These are phyloP conservation scores for Caenorhabditis tropicalis DNA, from an alignment of 1,140 invertebrate species.

Conservation along the genomic window DNA sequence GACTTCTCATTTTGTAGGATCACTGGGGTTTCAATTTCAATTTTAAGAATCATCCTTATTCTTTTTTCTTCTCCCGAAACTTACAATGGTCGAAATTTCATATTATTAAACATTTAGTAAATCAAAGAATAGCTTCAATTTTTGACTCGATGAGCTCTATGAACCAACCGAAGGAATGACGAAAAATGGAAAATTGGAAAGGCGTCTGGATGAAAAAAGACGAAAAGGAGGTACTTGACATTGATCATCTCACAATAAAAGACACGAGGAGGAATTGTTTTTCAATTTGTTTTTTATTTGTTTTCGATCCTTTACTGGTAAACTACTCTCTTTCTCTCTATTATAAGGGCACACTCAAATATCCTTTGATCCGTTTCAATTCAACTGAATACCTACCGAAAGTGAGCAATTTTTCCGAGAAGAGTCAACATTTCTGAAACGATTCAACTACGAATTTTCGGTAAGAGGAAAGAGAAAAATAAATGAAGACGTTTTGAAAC, in stretches of 20 bases:
- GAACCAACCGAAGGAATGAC: neutral
- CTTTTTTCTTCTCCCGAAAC: too few relatives aligned
- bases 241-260: neutral
- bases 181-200: neutral
- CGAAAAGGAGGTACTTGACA: neutral
- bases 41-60: too few relatives aligned
- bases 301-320: neutral
- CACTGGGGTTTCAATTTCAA: too few relatives aligned
- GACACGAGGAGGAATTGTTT: neutral
- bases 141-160: neutral
- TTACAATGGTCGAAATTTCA: constrained; percentile 24
- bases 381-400: neutral
- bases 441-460: neutral
- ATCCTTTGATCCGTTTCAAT: too few relatives aligned
- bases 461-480: neutral
- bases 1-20: too few relatives aligned
- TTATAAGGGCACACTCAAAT: too few relatives aligned
- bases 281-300: neutral
- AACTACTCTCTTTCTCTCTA: too few relatives aligned
- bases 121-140: neutral
- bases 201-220: neutral
- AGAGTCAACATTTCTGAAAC: constrained; percentile 7
- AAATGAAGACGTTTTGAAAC: neutral
- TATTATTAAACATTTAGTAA: constrained; percentile 19
- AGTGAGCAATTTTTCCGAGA: constrained; percentile 9